Evolutionary conservation across 2,113 vertebrate genomes (phyloP), one percentile per base, ranked within the genome.

Genomic region (Spea bombifrons): DNA sequence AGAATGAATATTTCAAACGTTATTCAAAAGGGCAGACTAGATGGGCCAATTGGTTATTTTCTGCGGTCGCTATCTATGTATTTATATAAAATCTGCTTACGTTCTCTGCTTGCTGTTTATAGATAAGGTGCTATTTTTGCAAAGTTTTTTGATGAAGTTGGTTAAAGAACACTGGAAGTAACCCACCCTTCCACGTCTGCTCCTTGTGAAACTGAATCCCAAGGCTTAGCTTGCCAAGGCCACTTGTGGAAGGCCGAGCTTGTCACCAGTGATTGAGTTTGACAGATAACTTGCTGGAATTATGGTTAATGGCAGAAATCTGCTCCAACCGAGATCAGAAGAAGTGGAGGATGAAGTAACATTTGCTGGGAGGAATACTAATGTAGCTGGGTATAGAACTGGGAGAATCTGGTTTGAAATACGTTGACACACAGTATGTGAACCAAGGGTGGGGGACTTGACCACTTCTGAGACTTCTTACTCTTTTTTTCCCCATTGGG

Each of bases 221-320:
- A 73, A 73, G 63, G 77, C 66, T 79, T 66, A 57, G 63, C 48
- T 79, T 73, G 63, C 70, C 61, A 66, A 73, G 70, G 70, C 77
- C 63, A 63, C 49, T 50, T 52, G 70, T 48, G 70, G 77, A 30
- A 71, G 70, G 77, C 70, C 44, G 50, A 64, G 70, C 61, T 73
- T 73, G 77, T 79, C 77, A 79, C 61, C 63, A 55, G 30, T 66
- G 63, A 79, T 79, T 79, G 70, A 73, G 63, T 73, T 79, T 79
- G 77, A 79, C 77, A 79, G 70, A 73, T 79, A 78, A 55, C 67
- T 72, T 67, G 43, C 77, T 79, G 53, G 70, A n/a, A 79, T 73
- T 66, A 59, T 57, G 30, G 70, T 30, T 73, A 63, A 73, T 73
- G 64, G 63, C 77, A 79, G 52, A 69, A 79, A 79, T 79, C 61